Base-by-base conservation (phyloP, 1,140 invertebrate genomes). In the Caerostris extrusa region DNA sequence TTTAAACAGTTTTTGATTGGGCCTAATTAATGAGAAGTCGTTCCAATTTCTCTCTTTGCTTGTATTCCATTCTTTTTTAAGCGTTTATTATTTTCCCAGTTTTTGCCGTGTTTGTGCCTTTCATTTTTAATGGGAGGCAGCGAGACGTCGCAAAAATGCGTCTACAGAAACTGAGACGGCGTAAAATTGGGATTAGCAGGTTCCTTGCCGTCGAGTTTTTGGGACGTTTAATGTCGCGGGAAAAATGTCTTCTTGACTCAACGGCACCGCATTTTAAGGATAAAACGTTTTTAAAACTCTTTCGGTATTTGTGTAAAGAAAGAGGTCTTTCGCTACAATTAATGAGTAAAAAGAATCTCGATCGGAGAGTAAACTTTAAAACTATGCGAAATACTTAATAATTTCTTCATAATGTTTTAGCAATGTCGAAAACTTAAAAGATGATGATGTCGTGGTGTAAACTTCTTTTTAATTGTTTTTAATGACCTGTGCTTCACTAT, bases 1-100 rank as follows among this genome's bases (percentile, higher is more conserved):
- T 91, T 91, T 91, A 91, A 91, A 91, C 90, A 91, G 90, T 91
- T 91, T 91, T 91, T 91, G 90, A 91, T 82, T 91, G 90, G 71
- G 61, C 71, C 61, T 91, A 91, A 91, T 91, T 91, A 91, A 91
- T 91, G 71, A 61, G 90, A 34, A 57, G 90, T 91, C 90, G 71
- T 91, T 91, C 69, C 69, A 61, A 91, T 81, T 91, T 58, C 58
- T 57, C 58, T 19, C 34, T 34, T 34, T 34, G 34, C 34, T 34
- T 34, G 56, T 8, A 50, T 34, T 56, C 19, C 85, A 12, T 57
- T 71, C 58, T 57, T 88, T 88, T 61, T 61, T 53, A 64, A 57
- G 19, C 61, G 10, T 85, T 85, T 85, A 60, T 58, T 57, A 34
- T 85, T 82, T 58, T 34, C 0, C 34, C 34, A 34, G 19, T 85